phyloP scores from a whole-genome alignment of 2,888 invertebrate species.

The Noctuana brunneofusca region DNA sequence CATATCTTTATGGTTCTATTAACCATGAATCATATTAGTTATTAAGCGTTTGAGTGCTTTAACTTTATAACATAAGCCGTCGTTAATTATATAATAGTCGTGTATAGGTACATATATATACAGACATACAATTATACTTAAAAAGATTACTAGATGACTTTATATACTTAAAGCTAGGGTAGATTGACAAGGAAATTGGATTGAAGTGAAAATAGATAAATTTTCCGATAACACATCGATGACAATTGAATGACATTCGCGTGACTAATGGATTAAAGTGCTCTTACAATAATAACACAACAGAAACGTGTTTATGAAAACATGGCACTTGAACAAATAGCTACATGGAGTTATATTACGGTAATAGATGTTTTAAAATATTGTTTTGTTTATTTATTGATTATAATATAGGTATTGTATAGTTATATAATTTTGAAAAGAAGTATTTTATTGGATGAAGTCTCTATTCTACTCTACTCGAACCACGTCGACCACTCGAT shows the following conservation, averaged over 20 bases:
- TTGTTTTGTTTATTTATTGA: neutral
- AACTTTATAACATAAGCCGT: too few relatives aligned
- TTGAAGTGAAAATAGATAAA: constrained; percentile 26
- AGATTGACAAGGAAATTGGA: constrained; percentile 16
- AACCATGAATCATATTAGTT: too few relatives aligned
- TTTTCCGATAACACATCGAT: constrained; percentile 25
- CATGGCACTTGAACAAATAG: constrained; percentile 3
- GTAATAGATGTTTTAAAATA: neutral
- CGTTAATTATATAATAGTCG: too few relatives aligned
- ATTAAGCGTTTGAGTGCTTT: too few relatives aligned
- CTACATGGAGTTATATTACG: neutral
- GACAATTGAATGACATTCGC: constrained; percentile 27
- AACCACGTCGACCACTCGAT: too few relatives aligned
- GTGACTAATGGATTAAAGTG: constrained; percentile 28
- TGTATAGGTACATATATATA: too few relatives aligned
- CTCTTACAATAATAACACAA: constrained; percentile 19
- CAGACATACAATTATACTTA: too few relatives aligned
- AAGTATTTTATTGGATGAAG: too few relatives aligned
- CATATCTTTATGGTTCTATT: too few relatives aligned
- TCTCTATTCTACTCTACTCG: too few relatives aligned
- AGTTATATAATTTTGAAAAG: too few relatives aligned
- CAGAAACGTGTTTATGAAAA: constrained; percentile 5
- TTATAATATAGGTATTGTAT: too few relatives aligned
- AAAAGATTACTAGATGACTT: neutral
- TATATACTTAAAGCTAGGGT: neutral